Percentiles rank a stretch among this genome's conserved stretches.
Conservation (phyloP, 2,797 vertebrate species). For the Xiphorhynchus erythropygius region DNA sequence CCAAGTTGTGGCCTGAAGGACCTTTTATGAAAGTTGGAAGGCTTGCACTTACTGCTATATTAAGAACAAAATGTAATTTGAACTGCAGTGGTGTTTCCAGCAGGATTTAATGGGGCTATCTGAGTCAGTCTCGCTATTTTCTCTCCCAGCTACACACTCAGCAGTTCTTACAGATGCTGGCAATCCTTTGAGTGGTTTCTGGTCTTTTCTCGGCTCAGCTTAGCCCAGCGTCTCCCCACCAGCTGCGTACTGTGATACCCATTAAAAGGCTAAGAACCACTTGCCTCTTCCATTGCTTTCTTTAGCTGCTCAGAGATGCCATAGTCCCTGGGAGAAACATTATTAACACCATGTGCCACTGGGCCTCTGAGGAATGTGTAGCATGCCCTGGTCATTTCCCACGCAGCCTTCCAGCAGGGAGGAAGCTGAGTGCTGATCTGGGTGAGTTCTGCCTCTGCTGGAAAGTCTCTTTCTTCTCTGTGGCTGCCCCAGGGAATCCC, state of each 20-base stretch:
- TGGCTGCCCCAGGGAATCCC: not conserved
- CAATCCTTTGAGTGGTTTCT: not conserved
- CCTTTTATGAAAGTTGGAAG: not conserved
- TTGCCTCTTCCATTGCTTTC: not conserved
- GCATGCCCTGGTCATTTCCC: not conserved
- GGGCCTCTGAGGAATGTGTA: not conserved
- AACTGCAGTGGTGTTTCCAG: not conserved
- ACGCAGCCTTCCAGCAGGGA: not conserved
- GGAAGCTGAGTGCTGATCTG: not conserved
- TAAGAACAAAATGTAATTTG: conserved; percentile 24
- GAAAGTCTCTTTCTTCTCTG: not conserved
- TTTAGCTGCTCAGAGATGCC: not conserved
- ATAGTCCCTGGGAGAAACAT: not conserved
- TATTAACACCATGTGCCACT: not conserved
- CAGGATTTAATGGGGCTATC: not conserved
- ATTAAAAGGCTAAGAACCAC: not conserved
- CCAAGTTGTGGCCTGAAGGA: not conserved
- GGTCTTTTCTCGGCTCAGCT: not conserved
- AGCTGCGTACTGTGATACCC: not conserved
- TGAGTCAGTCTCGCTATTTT: conserved; percentile 1
- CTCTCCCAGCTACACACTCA: not conserved
- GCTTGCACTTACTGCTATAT: not conserved
- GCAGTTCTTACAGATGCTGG: not conserved
- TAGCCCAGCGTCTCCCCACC: not conserved
- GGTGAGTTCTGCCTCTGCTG: not conserved